These are phyloP conservation scores for Sarcophilus harrisii DNA, from an alignment of 2,797 vertebrate species.

Conservation along the genomic window DNA sequence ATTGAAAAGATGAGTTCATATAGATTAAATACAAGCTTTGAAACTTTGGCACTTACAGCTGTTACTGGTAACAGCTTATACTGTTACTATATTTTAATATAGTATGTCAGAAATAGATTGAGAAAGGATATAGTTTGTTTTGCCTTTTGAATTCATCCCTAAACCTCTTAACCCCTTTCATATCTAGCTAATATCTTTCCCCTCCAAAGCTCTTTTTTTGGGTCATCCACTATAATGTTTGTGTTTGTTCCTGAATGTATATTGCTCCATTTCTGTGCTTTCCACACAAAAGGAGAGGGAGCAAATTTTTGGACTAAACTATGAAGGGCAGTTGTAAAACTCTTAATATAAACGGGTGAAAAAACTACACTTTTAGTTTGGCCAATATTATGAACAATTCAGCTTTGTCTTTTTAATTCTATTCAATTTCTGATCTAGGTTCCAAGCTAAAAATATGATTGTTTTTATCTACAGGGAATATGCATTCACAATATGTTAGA, in stretches of 20 bases:
- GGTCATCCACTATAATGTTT: neutral
- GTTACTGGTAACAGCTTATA: too few relatives aligned
- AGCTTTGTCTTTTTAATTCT: slow-evolving; percentile 16
- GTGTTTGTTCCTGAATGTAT: neutral
- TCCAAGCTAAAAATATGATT: slow-evolving; percentile 14
- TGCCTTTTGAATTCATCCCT: neutral
- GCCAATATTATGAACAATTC: neutral
- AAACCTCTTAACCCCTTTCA: neutral
- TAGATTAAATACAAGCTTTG: neutral
- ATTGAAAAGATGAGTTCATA: neutral
- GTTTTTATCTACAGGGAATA: neutral
- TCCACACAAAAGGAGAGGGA: neutral
- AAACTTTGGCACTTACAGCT: neutral
- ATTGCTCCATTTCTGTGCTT: neutral
- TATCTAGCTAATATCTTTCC: neutral
- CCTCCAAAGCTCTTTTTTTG: neutral
- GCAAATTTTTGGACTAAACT: neutral
- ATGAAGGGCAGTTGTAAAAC: neutral
- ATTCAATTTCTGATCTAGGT: neutral
- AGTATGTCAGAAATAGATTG: neutral
- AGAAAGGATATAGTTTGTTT: neutral
- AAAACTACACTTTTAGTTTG: neutral
- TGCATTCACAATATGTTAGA: neutral
- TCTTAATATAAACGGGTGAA: neutral
- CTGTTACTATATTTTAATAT: neutral